Conservation (phyloP, 1,140 invertebrate genomes). For the Drosophila parabipectinata region DNA sequence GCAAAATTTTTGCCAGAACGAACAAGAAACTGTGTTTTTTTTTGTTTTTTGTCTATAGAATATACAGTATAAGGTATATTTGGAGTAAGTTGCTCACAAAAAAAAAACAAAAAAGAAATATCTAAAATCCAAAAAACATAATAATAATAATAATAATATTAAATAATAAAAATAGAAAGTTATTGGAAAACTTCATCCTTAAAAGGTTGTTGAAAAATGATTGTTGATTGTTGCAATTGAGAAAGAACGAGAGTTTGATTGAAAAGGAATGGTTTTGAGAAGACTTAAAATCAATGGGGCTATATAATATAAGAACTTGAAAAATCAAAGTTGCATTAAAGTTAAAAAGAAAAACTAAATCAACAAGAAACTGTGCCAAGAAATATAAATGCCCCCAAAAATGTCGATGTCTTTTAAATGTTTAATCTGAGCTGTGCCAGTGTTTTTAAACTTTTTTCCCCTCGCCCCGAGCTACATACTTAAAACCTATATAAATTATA, state of each 20-base stretch:
- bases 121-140: slow-evolving; percentile 11
- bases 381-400: not conserved
- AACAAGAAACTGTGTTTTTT: slow-evolving; percentile 10
- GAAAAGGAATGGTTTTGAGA: not conserved
- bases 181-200: slow-evolving; percentile 20
- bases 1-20: slow-evolving; percentile 2
- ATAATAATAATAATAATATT: not conserved
- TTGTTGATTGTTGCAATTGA: slow-evolving; percentile 9
- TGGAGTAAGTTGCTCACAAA: slow-evolving; percentile 14
- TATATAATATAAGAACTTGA: not conserved
- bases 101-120: not conserved
- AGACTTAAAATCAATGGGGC: not conserved
- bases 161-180: slow-evolving; percentile 5
- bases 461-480: slow-evolving; percentile 16
- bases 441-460: slow-evolving; percentile 30
- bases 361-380: slow-evolving; percentile 33
- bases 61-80: not conserved
- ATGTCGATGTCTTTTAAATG: slow-evolving; percentile 43
- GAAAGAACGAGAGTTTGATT: not conserved
- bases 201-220: slow-evolving; percentile 29
- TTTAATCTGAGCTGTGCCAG: slow-evolving; percentile 21
- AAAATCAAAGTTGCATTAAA: not conserved
- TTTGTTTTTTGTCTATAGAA: not conserved
- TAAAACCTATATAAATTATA: slow-evolving; percentile 5
- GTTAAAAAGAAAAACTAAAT: not conserved